Base-by-base conservation (phyloP, 2,888 invertebrate species). In the Biston stratarius region DNA sequence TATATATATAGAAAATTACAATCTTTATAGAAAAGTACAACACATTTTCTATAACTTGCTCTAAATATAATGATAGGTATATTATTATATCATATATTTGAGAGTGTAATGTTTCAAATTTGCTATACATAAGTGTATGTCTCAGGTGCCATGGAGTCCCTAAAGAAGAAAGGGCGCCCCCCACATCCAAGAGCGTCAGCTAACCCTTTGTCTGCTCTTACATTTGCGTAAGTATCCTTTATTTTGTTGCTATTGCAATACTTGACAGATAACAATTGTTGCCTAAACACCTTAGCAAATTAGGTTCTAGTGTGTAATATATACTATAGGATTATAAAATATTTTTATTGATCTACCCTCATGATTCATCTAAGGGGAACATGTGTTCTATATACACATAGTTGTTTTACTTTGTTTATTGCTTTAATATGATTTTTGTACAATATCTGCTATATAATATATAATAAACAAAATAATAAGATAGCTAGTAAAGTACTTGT, bases 171-270 rank as follows among this genome's bases (percentile, higher is more conserved):
- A 77, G 88, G 91, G 61, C 94, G 94, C 63, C 94, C 94, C 70
- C 89, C 94, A 61, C 95, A 96, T 89, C 96, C 96, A 0, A 92
- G 96, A 78, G 95, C 95, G 76, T 94, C 87, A 75, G 95, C 96
- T 15, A 96, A 96, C 82, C 93, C 95, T n/a, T 75, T 96, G 44
- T 96, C 96, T 38, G 92, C 95, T n/a, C 84, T 95, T 56, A 96
- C 96, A 64, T 96, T 96, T 87, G 92, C 94, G 96, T 97, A 92
- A 95, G 95, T 94, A 69, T 15, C 12, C 36, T 12, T 5, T 48
- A 10, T 38, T 36, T 14, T n/a, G 15, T 24, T 14, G 9, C 38
- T 38, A 38, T 38, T 38, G 38, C 38, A 38, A 9, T 38, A 38
- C 8, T 9, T 8, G 38, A 38, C 9, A 38, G 8, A 8, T 44